Conservation (phyloP, 2,113 vertebrate species). For the Crotalus viridis region DNA sequence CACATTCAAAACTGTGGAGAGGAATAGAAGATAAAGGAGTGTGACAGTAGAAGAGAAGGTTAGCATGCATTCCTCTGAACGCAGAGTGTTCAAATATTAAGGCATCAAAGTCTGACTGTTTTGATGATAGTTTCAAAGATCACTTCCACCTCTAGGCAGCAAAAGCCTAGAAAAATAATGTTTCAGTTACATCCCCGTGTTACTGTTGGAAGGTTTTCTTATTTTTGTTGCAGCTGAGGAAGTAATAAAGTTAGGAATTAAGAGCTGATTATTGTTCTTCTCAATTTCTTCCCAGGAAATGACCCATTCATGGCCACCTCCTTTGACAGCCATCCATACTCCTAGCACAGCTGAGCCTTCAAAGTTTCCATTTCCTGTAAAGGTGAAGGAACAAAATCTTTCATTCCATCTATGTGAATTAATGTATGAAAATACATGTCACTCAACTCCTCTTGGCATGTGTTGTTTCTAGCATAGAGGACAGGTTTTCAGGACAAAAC, state of each 20-base stretch:
- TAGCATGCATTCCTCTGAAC: not conserved
- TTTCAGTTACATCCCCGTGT: not conserved
- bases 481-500: not conserved
- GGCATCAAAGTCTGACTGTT: not conserved
- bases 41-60: not conserved
- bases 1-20: not conserved
- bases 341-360: conserved; percentile 78
- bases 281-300: conserved; percentile 81
- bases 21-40: not conserved
- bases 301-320: conserved; percentile 91
- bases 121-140: not conserved
- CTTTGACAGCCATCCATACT: conserved; percentile 83
- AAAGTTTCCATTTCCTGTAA: conserved; percentile 77
- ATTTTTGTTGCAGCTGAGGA: not conserved
- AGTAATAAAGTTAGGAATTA: not conserved
- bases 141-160: no score
- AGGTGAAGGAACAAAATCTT: conserved; percentile 71
- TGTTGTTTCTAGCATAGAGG: not conserved
- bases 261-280: not conserved
- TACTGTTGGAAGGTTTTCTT: not conserved
- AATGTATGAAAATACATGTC: not conserved
- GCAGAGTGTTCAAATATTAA: not conserved
- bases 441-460: not conserved
- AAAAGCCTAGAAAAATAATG: not conserved
- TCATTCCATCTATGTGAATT: not conserved